Base-by-base conservation (phyloP, 2,888 invertebrate genomes). In the Tetheella fluctuosa region DNA sequence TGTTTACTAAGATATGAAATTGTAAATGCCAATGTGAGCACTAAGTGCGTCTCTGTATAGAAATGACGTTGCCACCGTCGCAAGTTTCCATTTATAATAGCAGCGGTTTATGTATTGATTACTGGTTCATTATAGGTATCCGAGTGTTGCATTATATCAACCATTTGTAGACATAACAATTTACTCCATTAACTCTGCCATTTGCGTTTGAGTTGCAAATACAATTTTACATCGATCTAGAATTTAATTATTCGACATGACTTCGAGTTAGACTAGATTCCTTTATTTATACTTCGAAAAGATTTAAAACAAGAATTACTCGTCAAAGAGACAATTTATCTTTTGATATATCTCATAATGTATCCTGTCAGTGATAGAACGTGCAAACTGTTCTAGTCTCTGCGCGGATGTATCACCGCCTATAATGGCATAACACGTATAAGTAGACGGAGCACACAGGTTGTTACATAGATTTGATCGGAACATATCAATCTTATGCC, bases 381-480 rank as follows among this genome's bases (percentile, higher is more conserved):
- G 48, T 48, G 48, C 48, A 48, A 48, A n/a, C 20, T 2, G 48
- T 48, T 48, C 10, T 48, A 17, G 20, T 17, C 48, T 48, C 20
- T 48, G 20, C 20, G 20, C 48, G 48, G 17, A 20, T 48, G 48
- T 10, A n/a, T 20, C 48, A 48, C 2, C 17, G 48, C 20, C 20
- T 48, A 48, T 10, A 48, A 48, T 48, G 48, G 48, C 48, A 48
- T 48, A 10, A 7, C n/a, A 4, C 7, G 42, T n/a, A 17, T 17
- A 7, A 17, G 42, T 42, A 42, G 42, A 17, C 3, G 17, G 42
- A 17, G 17, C 17, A 42, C 42, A 7, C 42, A 42, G 17, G 48
- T 48, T 48, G 48, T 48, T 48, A 48, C 48, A 6, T 48, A 48
- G 48, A 48, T 48, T 48, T 48, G 48, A 48, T 48, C 48, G 48